Evolutionary conservation across 2,888 invertebrate species (phyloP).

Genomic region (Hypomecis punctinalis): DNA sequence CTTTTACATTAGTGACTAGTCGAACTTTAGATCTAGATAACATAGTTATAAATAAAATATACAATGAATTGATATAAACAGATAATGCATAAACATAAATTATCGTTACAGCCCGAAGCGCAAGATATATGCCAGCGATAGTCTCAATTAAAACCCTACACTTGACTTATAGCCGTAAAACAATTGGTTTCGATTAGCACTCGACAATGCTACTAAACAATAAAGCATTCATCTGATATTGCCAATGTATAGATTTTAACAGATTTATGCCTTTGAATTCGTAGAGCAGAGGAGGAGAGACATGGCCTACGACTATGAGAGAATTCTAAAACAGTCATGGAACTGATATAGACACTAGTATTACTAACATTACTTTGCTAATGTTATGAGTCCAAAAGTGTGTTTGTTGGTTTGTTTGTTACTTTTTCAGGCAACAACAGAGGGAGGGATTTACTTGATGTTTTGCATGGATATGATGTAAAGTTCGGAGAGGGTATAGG

Average conservation of each 20-base stretch:
- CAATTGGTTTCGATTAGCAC: constrained; percentile 82
- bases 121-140: constrained; percentile 64
- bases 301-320: not conserved
- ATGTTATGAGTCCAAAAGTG: no score
- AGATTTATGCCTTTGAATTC: constrained; percentile 46
- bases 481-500: no score
- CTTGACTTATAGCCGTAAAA: constrained; percentile 76
- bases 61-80: no score
- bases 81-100: constrained; percentile 31
- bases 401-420: no score
- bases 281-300: constrained; percentile 20
- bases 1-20: no score
- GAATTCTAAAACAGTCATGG: not conserved
- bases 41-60: no score
- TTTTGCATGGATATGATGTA: no score
- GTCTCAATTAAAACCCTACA: constrained; percentile 76
- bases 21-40: no score
- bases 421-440: no score
- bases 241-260: constrained; percentile 48
- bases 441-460: no score
- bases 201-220: constrained; percentile 74
- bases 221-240: constrained; percentile 60
- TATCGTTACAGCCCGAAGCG: constrained; percentile 59
- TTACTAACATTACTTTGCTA: no score
- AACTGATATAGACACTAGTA: not conserved